A percentile compares a stretch with the other conserved stretches of the same genome.
phyloP scores from a whole-genome alignment of 2,113 vertebrate genomes.

The Pseudorectes ferrugineus region DNA sequence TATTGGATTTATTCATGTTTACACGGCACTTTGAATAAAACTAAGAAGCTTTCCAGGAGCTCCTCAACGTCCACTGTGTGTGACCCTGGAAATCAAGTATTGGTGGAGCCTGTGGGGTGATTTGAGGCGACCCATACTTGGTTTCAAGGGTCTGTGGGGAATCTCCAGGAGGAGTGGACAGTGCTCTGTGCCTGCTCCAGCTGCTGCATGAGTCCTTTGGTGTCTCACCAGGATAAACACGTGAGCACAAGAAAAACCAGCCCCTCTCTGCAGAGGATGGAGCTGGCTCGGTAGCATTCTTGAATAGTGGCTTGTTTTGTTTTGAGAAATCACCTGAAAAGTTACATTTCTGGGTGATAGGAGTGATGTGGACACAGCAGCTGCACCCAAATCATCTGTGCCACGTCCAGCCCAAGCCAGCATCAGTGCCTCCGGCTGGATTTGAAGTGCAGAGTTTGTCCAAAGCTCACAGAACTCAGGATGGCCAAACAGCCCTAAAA shows the following conservation, averaged over 20 bases:
- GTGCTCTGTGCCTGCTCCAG: not conserved
- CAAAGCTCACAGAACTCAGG: not conserved
- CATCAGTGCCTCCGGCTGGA: not conserved
- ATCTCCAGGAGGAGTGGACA: not conserved
- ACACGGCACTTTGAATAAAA: not conserved
- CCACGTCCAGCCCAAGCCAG: not conserved
- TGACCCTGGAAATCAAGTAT: constrained; percentile 58
- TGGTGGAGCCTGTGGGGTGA: constrained; percentile 48
- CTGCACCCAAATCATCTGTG: not conserved
- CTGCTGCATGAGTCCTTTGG: not conserved
- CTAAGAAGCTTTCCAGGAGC: accelerated
- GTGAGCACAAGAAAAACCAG: accelerated
- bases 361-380: not conserved
- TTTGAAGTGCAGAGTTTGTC: not conserved
- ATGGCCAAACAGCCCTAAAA: not conserved
- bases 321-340: not conserved
- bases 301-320: accelerated
- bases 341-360: accelerated
- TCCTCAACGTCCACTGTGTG: accelerated
- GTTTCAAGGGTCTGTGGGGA: constrained; percentile 62
- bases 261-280: accelerated
- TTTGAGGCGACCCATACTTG: constrained; percentile 53
- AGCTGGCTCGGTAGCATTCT: accelerated
- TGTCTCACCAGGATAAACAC: not conserved
- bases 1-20: not conserved